phyloP scores from a whole-genome alignment of 2,113 vertebrate genomes.

The Pontoporia blainvillei region DNA sequence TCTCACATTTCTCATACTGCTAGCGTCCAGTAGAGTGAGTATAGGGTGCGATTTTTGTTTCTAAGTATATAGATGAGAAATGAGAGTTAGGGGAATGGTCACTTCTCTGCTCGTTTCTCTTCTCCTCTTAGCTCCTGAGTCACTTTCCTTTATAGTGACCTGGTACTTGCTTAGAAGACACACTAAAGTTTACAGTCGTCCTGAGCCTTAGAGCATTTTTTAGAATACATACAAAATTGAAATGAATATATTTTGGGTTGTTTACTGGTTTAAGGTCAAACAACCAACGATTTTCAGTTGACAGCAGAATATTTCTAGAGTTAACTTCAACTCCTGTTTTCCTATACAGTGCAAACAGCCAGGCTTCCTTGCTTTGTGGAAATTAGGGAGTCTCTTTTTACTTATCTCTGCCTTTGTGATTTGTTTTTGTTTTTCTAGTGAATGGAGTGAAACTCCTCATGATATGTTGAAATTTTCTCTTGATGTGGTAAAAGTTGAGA shows the following conservation, averaged over 20 bases:
- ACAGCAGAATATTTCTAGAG: not conserved
- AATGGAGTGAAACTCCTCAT: not conserved
- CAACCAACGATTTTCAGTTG: not conserved
- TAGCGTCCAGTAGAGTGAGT: not conserved
- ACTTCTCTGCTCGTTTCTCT: not conserved
- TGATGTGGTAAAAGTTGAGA: constrained; percentile 19
- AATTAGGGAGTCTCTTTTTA: not conserved
- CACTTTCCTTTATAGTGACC: not conserved
- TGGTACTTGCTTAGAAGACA: constrained; percentile 1
- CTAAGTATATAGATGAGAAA: not conserved
- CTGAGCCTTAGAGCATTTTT: not conserved
- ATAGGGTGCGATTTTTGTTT: not conserved
- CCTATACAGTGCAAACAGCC: not conserved
- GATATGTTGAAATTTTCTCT: not conserved
- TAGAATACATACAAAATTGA: not conserved
- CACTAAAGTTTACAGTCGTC: not conserved
- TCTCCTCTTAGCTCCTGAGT: not conserved
- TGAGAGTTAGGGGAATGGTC: not conserved
- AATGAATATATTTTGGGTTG: not conserved
- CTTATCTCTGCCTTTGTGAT: not conserved
- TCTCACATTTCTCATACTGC: not conserved
- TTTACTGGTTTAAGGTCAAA: not conserved
- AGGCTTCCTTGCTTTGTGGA: not conserved
- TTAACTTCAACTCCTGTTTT: not conserved
- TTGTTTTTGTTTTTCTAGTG: not conserved